Conservation (phyloP, 2,113 vertebrate genomes). For the Genyomyrus donnyi region DNA sequence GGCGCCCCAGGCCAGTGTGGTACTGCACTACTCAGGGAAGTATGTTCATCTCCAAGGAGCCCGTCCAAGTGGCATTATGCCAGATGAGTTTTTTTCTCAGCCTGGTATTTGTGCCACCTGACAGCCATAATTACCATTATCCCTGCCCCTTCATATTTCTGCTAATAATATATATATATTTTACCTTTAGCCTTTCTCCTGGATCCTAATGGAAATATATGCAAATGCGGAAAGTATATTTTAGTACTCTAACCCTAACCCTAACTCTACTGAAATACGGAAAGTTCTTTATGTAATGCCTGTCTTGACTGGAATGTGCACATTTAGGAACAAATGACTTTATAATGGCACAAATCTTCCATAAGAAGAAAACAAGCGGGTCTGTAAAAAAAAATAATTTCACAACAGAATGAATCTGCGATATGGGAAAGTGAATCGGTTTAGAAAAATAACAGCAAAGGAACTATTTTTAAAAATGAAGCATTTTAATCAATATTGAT, state of each 20-base stretch:
- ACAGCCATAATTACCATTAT: not conserved
- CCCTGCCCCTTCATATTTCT: not conserved
- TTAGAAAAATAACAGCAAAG: not conserved
- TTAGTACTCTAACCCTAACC: not conserved
- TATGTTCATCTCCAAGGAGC: not conserved
- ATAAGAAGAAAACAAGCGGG: not conserved
- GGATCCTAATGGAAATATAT: not conserved
- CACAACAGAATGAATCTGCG: not conserved
- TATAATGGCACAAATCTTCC: not conserved
- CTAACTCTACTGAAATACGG: not conserved
- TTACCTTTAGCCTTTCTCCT: not conserved
- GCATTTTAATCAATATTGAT: not conserved
- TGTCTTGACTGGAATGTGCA: not conserved
- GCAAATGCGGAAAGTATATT: not conserved
- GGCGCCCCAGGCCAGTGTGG: not conserved
- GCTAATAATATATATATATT: not conserved
- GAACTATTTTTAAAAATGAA: not conserved
- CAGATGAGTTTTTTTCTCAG: not conserved
- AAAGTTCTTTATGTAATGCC: not conserved
- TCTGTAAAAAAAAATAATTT: not conserved
- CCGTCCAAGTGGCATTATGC: not conserved
- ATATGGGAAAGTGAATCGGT: not conserved
- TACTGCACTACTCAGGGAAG: not conserved
- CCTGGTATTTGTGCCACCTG: not conserved
- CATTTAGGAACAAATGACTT: not conserved